A percentile compares a stretch with the other conserved stretches of the same genome.
Evolutionary conservation across 2,888 invertebrate species (phyloP).

Genomic region (Panopea generosa): DNA sequence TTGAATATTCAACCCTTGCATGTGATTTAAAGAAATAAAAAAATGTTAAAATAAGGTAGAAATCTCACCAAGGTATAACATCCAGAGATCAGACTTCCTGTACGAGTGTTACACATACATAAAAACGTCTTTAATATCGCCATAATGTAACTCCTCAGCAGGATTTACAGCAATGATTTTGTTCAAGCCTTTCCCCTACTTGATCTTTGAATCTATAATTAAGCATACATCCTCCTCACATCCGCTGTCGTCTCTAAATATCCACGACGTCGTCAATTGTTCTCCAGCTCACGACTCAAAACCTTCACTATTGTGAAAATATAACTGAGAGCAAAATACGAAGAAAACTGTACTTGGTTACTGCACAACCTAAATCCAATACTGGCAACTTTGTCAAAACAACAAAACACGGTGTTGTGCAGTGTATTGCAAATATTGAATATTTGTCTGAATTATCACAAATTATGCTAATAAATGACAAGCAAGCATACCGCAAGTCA

Average conservation of each 20-base stretch:
- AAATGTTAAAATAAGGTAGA: not conserved
- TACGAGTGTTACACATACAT: slow-evolving; percentile 66
- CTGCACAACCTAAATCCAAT: not conserved
- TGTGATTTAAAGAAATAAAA: not conserved
- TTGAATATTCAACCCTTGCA: too few species aligned
- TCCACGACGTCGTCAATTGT: too few species aligned
- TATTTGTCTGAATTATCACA: slow-evolving; percentile 1
- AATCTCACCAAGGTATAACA: slow-evolving; percentile 65
- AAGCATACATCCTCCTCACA: too few species aligned
- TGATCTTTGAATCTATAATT: not conserved
- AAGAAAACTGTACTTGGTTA: too few species aligned
- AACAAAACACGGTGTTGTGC: not conserved
- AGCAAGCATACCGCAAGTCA: too few species aligned
- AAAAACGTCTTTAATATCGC: slow-evolving; percentile 67
- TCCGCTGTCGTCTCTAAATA: too few species aligned
- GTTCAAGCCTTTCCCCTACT: not conserved
- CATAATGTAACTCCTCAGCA: slow-evolving; percentile 39
- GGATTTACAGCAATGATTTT: not conserved
- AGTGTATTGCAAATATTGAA: not conserved
- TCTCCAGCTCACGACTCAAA: too few species aligned
- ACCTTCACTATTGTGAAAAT: not conserved
- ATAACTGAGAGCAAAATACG: too few species aligned
- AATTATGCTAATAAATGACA: not conserved
- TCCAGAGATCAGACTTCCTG: slow-evolving; percentile 67
- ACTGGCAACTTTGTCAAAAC: not conserved